Base-by-base conservation (phyloP, 2,113 vertebrate species). In the Dolichotis patagonum region DNA sequence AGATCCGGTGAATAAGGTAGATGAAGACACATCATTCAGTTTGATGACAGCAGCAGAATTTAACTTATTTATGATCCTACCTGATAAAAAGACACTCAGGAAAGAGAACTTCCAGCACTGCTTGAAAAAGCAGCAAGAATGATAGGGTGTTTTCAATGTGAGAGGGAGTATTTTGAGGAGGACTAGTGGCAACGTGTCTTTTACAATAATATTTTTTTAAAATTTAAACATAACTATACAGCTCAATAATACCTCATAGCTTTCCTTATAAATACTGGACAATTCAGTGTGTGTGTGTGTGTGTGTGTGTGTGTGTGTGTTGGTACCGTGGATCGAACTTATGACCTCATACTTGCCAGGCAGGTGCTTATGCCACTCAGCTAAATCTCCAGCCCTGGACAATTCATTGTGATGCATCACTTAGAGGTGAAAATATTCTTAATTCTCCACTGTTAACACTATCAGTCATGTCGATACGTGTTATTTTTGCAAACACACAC, bases 261-360 rank as follows among this genome's bases (percentile, higher is more conserved):
- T 97, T 94, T 94, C 94, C 93, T 97, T 97, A 95, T 82, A 84
- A 20, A 86, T 86, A 46, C 81, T 96, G 94, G 97, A 96, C 96
- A 82, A 92, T 94, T 98, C 97, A 95, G 95, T 95, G 97, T 69
- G 95, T n/a, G n/a, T n/a, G n/a, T n/a, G n/a, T n/a, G n/a, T n/a
- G n/a, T n/a, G n/a, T n/a, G n/a, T n/a, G n/a, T n/a, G n/a, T n/a
- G n/a, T n/a, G n/a, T n/a, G n/a, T n/a, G n/a, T n/a, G n/a, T n/a
- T n/a, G n/a, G 49, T 52, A 52, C 49, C 9, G 10, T 8, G 10
- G 49, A 52, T 52, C 49, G 10, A 52, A 52, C 10, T 52, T 11
- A 52, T 52, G 49, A 52, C 49, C 49, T 52, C 10, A 11, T 11
- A 52, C 49, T 52, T 52, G 49, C 49, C 10, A 11, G 49, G 49